Conservation (phyloP, 2,797 vertebrate species). For the Cyclura pinguis region DNA sequence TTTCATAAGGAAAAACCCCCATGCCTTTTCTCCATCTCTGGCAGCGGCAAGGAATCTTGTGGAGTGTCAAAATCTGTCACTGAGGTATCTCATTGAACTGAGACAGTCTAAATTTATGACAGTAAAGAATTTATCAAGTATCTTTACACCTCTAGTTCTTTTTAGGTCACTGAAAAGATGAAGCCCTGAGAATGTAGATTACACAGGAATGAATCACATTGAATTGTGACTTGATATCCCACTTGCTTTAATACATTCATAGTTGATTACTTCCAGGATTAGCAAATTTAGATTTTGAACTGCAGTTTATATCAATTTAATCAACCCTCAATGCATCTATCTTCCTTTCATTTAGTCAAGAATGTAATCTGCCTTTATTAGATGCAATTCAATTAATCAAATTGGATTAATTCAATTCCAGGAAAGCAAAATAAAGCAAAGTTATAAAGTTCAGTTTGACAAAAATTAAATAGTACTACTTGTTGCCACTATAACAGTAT, state of each 20-base stretch:
- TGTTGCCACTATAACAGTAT: neutral
- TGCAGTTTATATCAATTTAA: neutral
- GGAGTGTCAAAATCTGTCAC: no score
- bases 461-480: neutral
- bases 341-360: neutral
- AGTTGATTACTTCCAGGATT: neutral
- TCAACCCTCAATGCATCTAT: neutral
- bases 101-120: no score
- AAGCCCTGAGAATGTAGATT: neutral
- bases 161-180: neutral
- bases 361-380: constrained; percentile 17
- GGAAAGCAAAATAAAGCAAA: neutral
- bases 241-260: neutral
- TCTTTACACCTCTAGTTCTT: neutral
- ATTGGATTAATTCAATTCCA: neutral
- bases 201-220: neutral
- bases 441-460: neutral
- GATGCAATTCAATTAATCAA: neutral
- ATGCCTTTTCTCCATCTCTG: no score
- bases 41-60: no score
- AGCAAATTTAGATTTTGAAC: neutral
- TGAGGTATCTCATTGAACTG: no score
- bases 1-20: no score
- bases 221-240: neutral
- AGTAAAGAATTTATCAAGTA: no score